These are phyloP conservation scores for Uloborus diversus DNA, from an alignment of 1,140 invertebrate genomes.

Conservation along the genomic window DNA sequence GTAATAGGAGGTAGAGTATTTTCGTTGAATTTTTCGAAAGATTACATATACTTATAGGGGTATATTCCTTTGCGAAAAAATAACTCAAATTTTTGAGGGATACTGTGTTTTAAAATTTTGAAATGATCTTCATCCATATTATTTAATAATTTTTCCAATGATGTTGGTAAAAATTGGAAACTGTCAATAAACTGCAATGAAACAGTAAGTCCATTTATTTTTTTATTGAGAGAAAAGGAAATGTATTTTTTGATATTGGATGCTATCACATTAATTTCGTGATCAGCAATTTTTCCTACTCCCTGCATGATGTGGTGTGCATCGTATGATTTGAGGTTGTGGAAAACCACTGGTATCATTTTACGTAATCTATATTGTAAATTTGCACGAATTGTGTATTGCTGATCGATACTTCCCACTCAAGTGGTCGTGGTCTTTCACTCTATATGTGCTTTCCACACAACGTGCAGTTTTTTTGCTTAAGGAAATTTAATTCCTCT, in stretches of 20 bases:
- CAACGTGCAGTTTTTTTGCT: neutral
- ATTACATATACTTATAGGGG: constrained; percentile 1
- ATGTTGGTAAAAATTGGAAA: too few relatives aligned
- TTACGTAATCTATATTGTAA: neutral
- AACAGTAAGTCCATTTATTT: neutral
- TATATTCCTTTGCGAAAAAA: too few relatives aligned
- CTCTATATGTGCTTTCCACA: neutral
- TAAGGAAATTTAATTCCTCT: neutral
- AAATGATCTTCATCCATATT: too few relatives aligned
- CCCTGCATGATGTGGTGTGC: neutral
- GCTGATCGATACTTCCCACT: neutral
- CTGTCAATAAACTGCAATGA: too few relatives aligned
- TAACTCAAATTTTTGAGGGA: too few relatives aligned
- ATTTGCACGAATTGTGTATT: constrained; percentile 16
- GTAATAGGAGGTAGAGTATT: neutral
- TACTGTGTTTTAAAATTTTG: too few relatives aligned
- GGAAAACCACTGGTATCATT: constrained; percentile 11
- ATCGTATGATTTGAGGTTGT: constrained; percentile 1
- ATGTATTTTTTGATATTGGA: neutral
- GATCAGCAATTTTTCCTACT: neutral
- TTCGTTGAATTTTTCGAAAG: neutral
- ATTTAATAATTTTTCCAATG: too few relatives aligned
- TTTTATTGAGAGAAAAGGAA: neutral
- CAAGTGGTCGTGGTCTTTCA: constrained; percentile 4
- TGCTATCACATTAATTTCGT: neutral